Percentiles rank a stretch among this genome's conserved stretches.
phyloP scores from a whole-genome alignment of 2,113 vertebrate species.

The Scytalopus superciliaris region DNA sequence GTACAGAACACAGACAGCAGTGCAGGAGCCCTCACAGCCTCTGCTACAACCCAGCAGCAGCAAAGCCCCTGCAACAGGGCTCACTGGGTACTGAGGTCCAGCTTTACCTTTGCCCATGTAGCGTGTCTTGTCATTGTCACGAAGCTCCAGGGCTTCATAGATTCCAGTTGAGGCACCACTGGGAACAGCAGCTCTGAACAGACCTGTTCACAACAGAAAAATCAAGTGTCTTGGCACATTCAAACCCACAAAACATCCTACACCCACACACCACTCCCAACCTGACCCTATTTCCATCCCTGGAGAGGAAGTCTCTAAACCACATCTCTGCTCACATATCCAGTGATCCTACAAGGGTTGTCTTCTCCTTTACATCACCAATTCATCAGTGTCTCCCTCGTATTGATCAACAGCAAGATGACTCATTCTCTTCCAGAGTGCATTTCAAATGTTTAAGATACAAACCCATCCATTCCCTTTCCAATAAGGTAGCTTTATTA shows the following conservation, averaged over 20 bases:
- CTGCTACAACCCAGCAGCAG: background rate
- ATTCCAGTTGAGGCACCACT: slow-evolving; percentile 97
- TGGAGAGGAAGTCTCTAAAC: background rate
- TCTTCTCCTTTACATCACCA: background rate
- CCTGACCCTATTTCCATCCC: background rate
- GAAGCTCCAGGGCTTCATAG: slow-evolving; percentile 96
- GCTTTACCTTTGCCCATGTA: slow-evolving; percentile 93
- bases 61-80: background rate
- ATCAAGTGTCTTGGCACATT: background rate
- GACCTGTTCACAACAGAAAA: slow-evolving; percentile 73
- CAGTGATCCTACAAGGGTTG: background rate
- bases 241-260: background rate
- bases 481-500: background rate
- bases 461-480: background rate
- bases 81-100: rapidly evolving
- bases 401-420: background rate
- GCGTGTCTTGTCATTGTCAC: slow-evolving; percentile 97
- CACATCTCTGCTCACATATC: background rate
- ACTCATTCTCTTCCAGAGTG: background rate
- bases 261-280: background rate
- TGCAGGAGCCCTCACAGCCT: background rate
- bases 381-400: background rate
- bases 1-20: rapidly evolving
- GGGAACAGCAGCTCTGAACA: slow-evolving; percentile 96
- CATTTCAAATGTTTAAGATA: background rate